Evolutionary conservation across 2,888 invertebrate species (phyloP), one percentile per base, ranked within the genome.

Genomic region (Caenorhabditis sinica): DNA sequence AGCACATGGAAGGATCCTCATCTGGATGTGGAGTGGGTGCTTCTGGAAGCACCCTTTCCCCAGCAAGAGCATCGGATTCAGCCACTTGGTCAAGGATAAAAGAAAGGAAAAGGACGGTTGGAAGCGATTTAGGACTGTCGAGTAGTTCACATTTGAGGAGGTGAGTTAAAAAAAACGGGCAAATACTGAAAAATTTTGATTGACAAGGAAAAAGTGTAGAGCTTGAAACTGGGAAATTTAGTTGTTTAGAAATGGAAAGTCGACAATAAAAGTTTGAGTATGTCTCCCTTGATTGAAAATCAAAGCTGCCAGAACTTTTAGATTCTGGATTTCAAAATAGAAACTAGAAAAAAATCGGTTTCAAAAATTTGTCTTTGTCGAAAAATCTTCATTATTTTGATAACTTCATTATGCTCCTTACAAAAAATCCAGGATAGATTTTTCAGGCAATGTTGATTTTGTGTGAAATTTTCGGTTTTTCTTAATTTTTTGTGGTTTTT

Each of bases 1-100:
- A 87, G 36, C 87, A 87, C 61, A n/a, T 79, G 51, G 84, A 82
- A 51, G 85, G 73, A 28, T 79, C 77, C 20, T 83, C 83, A 11
- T 79, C 77, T 0, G 83, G 74, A 28, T 73, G 68, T 25, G 77
- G 82, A 2, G 63, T 53, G 20, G 56, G 63, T 2, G 73, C 73
- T 0, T 81, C 80, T 2, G 83, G 83, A 20, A 73, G 73, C n/a
- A 83, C 77, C 20, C 61, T 85, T 30, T 80, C 77, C 6, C 68
- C 80, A 28, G 68, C 76, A 0, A 49, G 63, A 36, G 75, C 74
- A 20, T 60, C 66, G 0, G 82, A 66, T 58, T 79, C 79, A 6
- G 69, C 69, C 63, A 79, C 79, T 17, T 73, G 61, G 76, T 71
- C 73, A 11, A 28, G 61, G 11, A 74, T 69, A 30, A 83, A 87